Conservation (phyloP, 1,140 invertebrate species). For the Xylocopa sonorina region DNA sequence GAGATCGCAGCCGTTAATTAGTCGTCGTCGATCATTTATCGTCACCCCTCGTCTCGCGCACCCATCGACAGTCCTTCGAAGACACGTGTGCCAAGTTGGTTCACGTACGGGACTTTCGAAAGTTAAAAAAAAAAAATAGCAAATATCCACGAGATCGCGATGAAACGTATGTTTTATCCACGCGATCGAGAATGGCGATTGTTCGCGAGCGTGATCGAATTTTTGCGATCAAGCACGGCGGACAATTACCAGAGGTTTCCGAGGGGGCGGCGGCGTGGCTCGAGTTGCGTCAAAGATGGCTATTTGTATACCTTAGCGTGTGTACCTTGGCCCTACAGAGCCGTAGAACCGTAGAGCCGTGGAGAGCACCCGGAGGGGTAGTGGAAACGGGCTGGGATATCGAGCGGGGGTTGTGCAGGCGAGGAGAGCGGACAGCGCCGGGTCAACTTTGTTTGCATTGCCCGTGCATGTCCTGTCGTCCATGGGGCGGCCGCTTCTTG, state of each 20-base stretch:
- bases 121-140: no score
- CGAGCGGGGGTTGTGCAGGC: conserved; percentile 48
- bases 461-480: conserved; percentile 74
- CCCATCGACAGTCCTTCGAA: no score
- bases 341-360: conserved; percentile 15
- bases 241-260: conserved; percentile 52
- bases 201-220: conserved; percentile 51
- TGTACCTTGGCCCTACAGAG: conserved; percentile 66
- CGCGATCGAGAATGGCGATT: no score
- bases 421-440: conserved; percentile 69
- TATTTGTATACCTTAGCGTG: conserved; percentile 76
- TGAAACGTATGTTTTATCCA: no score
- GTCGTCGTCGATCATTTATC: background rate
- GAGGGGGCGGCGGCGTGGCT: conserved; percentile 37
- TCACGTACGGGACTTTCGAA: no score
- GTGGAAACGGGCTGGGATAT: conserved; percentile 39
- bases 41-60: no score
- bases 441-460: conserved; percentile 80
- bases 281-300: conserved; percentile 68
- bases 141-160: no score
- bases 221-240: conserved; percentile 40
- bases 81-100: no score
- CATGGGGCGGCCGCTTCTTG: conserved; percentile 73
- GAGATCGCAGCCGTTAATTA: background rate
- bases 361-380: no score